These are phyloP conservation scores for Fregetta grallaria DNA, from an alignment of 2,113 vertebrate genomes.

Conservation along the genomic window DNA sequence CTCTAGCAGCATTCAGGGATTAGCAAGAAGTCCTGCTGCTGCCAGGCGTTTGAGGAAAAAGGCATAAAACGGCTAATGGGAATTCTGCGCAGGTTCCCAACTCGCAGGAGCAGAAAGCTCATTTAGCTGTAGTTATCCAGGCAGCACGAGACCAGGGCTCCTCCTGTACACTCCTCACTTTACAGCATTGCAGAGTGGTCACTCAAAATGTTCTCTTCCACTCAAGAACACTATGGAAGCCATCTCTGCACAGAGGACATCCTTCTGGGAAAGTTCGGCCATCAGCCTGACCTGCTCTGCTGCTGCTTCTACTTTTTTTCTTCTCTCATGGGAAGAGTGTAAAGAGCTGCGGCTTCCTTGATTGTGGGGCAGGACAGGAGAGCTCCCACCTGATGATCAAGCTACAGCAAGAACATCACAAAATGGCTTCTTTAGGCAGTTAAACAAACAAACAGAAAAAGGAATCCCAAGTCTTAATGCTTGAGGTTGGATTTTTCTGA, in stretches of 20 bases:
- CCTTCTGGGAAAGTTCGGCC: neutral
- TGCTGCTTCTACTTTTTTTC: neutral
- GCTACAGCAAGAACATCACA: neutral
- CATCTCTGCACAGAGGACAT: neutral
- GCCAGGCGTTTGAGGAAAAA: neutral
- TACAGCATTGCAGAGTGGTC: neutral
- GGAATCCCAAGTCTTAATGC: neutral
- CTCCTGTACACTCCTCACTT: neutral
- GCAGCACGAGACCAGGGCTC: neutral
- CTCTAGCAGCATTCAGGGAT: neutral
- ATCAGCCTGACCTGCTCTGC: neutral
- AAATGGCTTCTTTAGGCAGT: neutral
- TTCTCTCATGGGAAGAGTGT: neutral
- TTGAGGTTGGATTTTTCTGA: neutral
- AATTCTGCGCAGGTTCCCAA: neutral
- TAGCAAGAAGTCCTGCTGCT: neutral
- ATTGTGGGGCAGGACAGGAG: neutral
- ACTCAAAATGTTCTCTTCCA: neutral
- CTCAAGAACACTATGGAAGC: neutral
- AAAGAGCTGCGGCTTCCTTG: neutral
- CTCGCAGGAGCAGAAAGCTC: neutral
- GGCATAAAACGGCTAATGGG: neutral
- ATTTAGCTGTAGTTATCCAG: neutral
- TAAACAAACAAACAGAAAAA: neutral
- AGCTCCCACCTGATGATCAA: rapidly evolving